Evolutionary conservation across 2,888 invertebrate genomes (phyloP).

Genomic region (Pemphredon lugubris): DNA sequence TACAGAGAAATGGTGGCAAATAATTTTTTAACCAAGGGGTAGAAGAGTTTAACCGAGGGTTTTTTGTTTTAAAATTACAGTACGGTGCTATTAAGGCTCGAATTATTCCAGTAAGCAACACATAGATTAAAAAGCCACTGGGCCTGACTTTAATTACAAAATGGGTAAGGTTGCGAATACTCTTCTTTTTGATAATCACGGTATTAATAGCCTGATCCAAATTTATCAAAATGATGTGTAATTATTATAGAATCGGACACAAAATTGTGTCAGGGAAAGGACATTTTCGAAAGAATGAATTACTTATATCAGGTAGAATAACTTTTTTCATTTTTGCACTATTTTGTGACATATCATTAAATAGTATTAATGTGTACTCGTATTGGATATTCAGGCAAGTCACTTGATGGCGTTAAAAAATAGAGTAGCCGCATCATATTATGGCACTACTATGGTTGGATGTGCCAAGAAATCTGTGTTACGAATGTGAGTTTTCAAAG

Average conservation of each 20-base stretch:
- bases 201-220: neutral
- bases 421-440: slow-evolving; percentile 82
- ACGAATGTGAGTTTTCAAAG: slow-evolving; percentile 81
- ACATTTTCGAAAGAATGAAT: slow-evolving; percentile 87
- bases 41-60: no score
- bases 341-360: slow-evolving; percentile 20
- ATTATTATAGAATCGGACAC: slow-evolving; percentile 52
- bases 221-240: neutral
- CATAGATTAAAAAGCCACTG: no score
- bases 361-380: slow-evolving; percentile 21
- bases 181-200: neutral
- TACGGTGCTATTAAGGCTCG: no score
- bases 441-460: slow-evolving; percentile 83
- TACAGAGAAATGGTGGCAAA: no score
- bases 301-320: slow-evolving; percentile 85
- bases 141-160: neutral
- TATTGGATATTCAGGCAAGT: slow-evolving; percentile 81
- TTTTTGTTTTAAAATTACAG: no score
- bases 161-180: slow-evolving; percentile 14
- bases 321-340: neutral
- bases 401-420: slow-evolving; percentile 81
- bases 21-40: no score
- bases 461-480: slow-evolving; percentile 85
- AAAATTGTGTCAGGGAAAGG: slow-evolving; percentile 85
- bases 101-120: no score